phyloP scores from a whole-genome alignment of 1,140 invertebrate species.

The Zaprionus camerounensis region DNA sequence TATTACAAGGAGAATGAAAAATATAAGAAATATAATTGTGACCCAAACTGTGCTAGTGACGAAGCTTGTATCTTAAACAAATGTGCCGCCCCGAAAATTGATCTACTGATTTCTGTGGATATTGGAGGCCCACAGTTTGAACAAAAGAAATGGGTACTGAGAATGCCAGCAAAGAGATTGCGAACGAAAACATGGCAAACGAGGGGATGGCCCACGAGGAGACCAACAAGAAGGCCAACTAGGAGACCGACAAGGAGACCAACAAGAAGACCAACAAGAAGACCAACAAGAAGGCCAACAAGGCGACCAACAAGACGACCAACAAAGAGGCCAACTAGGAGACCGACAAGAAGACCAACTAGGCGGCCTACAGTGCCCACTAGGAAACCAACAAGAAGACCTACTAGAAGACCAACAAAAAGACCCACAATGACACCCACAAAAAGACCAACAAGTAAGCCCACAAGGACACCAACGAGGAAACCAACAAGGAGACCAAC shows the following conservation, averaged over 20 bases:
- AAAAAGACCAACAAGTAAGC: background rate
- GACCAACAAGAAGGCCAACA: background rate
- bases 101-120: too few species aligned
- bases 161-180: background rate
- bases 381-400: background rate
- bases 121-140: background rate
- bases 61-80: too few species aligned
- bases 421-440: background rate
- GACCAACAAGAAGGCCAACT: background rate
- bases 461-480: background rate
- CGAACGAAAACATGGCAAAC: background rate
- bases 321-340: background rate
- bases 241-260: background rate
- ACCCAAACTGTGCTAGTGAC: too few species aligned
- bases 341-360: background rate
- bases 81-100: too few species aligned
- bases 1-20: too few species aligned
- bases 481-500: constrained; percentile 8
- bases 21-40: too few species aligned
- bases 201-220: background rate
- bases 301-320: background rate
- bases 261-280: background rate
- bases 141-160: background rate
- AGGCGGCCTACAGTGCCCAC: background rate
- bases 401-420: background rate